Percentiles rank a stretch among this genome's conserved stretches.
These are phyloP conservation scores for Irena cyanogastra DNA, from an alignment of 2,113 vertebrate species.

Conservation along the genomic window DNA sequence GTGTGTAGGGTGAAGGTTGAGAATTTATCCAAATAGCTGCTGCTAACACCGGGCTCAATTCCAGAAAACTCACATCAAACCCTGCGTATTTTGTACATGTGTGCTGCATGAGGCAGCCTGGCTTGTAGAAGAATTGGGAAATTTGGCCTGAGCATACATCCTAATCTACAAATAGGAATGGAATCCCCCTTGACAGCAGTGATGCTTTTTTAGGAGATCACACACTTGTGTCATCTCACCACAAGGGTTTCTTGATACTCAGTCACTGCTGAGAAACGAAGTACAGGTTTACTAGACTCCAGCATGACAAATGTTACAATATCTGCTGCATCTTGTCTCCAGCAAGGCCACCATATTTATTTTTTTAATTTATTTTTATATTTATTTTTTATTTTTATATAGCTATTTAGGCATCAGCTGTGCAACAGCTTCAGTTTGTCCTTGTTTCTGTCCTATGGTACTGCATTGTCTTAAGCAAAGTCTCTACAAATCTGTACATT, in stretches of 20 bases:
- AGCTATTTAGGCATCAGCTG: not conserved
- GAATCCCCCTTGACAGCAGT: constrained; percentile 8
- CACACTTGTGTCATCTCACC: constrained; percentile 11
- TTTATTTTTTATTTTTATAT: not conserved
- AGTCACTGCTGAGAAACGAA: not conserved
- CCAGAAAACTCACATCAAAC: not conserved
- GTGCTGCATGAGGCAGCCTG: not conserved
- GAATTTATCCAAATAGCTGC: not conserved
- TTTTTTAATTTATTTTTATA: too few species aligned
- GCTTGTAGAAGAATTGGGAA: not conserved
- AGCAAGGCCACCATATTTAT: not conserved
- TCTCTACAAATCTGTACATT: not conserved
- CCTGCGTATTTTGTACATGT: rapidly evolving
- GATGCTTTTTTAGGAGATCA: not conserved
- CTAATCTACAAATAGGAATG: not conserved
- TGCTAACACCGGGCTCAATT: not conserved
- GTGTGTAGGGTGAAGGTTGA: not conserved
- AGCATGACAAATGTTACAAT: not conserved
- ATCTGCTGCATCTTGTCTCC: not conserved
- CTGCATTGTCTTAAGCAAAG: not conserved
- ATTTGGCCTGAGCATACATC: not conserved
- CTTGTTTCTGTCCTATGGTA: not conserved
- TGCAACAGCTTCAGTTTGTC: not conserved
- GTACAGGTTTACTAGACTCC: not conserved
- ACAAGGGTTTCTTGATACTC: not conserved